These are phyloP conservation scores for Mola mola DNA, from an alignment of 2,113 vertebrate genomes.

Conservation along the genomic window DNA sequence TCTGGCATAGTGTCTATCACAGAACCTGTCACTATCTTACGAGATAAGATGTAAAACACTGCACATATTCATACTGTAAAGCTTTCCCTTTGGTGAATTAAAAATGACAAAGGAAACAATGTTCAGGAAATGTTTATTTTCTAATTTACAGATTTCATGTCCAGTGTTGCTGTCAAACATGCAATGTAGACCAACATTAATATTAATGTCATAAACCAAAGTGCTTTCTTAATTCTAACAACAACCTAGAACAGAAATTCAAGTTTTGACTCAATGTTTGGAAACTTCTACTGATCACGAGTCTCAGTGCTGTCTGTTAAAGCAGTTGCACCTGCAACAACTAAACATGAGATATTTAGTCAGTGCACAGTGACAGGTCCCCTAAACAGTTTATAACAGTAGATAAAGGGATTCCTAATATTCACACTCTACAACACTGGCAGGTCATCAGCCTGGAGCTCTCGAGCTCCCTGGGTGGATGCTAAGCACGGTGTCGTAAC, in stretches of 20 bases:
- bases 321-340: conserved; percentile 30
- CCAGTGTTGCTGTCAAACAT: conserved; percentile 42
- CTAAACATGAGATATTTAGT: conserved; percentile 25
- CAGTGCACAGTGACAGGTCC: conserved; percentile 28
- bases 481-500: conserved; percentile 34
- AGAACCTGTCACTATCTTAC: too few relatives aligned
- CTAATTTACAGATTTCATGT: conserved; percentile 41
- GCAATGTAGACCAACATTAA: conserved; percentile 49
- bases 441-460: conserved; percentile 37
- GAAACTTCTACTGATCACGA: conserved; percentile 21
- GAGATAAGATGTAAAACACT: too few relatives aligned
- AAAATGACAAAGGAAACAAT: conserved; percentile 3
- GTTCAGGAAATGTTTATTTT: conserved; percentile 69
- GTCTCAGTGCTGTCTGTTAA: conserved; percentile 35
- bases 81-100: not conserved
- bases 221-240: conserved; percentile 64
- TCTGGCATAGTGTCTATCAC: too few relatives aligned
- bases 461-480: conserved; percentile 24
- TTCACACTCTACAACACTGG: conserved; percentile 55
- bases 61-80: not conserved
- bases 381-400: conserved; percentile 50
- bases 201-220: conserved; percentile 57
- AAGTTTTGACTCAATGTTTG: conserved; percentile 47
- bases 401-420: conserved; percentile 54
- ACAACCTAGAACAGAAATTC: conserved; percentile 23